A percentile compares a stretch with the other conserved stretches of the same genome.
These are phyloP conservation scores for Mamestra brassicae DNA, from an alignment of 2,888 invertebrate genomes.

Conservation along the genomic window DNA sequence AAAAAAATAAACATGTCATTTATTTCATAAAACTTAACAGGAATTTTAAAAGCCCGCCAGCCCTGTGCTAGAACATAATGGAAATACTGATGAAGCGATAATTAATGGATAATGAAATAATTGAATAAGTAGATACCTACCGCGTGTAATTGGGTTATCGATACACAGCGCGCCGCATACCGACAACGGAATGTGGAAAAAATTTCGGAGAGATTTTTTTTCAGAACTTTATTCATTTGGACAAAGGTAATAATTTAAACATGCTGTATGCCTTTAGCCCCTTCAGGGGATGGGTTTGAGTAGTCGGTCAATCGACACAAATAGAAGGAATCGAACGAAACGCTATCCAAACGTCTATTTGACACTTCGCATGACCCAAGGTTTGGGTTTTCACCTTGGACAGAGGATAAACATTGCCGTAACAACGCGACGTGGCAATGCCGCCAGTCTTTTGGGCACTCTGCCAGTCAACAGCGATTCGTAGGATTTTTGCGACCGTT, in stretches of 20 bases:
- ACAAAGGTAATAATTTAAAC: not conserved
- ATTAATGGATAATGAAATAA: conserved; percentile 69
- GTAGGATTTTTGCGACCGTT: too few relatives aligned
- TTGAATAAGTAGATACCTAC: conserved; percentile 42
- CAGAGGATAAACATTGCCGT: too few relatives aligned
- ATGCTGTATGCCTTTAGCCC: not conserved
- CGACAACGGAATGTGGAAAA: conserved; percentile 13
- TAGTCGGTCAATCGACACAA: too few relatives aligned
- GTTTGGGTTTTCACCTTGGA: too few relatives aligned
- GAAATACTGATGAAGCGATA: conserved; percentile 59
- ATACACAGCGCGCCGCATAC: conserved; percentile 16
- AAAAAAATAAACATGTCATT: not conserved
- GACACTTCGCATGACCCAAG: too few relatives aligned
- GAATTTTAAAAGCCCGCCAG: conserved; percentile 22
- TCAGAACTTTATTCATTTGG: not conserved
- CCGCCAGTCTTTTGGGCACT: too few relatives aligned
- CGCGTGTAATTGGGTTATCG: conserved; percentile 46
- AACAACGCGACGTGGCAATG: too few relatives aligned
- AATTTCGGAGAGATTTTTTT: not conserved
- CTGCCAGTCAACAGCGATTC: too few relatives aligned
- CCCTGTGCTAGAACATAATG: conserved; percentile 58
- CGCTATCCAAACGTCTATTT: too few relatives aligned
- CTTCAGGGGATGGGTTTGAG: too few relatives aligned
- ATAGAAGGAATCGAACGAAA: too few relatives aligned
- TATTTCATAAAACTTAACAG: not conserved